phyloP scores from a whole-genome alignment of 2,797 vertebrate species.

The Gadopsis marmoratus region DNA sequence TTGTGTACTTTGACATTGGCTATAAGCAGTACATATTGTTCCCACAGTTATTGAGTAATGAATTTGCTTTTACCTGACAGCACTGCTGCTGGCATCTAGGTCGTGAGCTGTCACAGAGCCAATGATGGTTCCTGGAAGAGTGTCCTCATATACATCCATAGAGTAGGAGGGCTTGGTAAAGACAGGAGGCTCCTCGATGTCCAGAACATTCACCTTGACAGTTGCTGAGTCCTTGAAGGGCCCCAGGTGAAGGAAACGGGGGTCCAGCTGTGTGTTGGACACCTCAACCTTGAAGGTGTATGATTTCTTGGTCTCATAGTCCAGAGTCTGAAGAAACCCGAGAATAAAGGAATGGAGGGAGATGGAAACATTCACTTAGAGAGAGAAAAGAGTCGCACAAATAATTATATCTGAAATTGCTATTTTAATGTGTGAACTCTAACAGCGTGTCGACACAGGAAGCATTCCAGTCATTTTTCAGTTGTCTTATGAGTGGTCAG shows the following conservation, averaged over 20 bases:
- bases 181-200: constrained; percentile 92
- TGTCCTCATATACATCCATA: constrained; percentile 94
- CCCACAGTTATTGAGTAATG: too few relatives aligned
- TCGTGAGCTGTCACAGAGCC: constrained; percentile 94
- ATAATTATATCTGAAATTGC: too few relatives aligned
- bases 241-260: constrained; percentile 90
- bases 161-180: constrained; percentile 90
- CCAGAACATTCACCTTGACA: constrained; percentile 91
- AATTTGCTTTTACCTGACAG: constrained; percentile 85
- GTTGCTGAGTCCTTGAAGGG: constrained; percentile 93
- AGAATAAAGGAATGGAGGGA: background rate
- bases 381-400: background rate
- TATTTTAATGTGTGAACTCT: background rate
- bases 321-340: constrained; percentile 84
- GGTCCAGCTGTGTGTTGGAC: constrained; percentile 89
- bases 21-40: background rate
- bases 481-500: too few relatives aligned
- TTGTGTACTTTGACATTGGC: background rate
- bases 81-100: constrained; percentile 91
- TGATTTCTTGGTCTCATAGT: constrained; percentile 93
- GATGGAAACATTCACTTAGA: background rate
- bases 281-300: constrained; percentile 94
- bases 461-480: background rate
- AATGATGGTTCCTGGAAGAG: constrained; percentile 89
- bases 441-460: background rate